A percentile compares a stretch with the other conserved stretches of the same genome.
Evolutionary conservation across 2,113 vertebrate species (phyloP).

Genomic region (Ameiurus melas): DNA sequence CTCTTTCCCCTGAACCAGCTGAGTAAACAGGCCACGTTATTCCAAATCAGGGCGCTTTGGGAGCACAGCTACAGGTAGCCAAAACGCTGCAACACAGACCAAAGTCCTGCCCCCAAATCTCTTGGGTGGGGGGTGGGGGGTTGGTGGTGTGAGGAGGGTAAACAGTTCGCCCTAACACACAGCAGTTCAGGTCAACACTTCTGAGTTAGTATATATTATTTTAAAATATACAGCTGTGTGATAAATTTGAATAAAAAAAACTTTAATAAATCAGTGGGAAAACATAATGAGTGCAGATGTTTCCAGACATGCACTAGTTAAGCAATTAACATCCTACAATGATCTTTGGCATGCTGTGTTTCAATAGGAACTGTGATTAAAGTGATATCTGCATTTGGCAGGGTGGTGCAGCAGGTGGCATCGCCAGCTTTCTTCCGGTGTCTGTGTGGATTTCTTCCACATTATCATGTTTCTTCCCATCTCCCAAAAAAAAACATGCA

Average conservation of each 20-base stretch:
- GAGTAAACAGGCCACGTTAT: constrained; percentile 80
- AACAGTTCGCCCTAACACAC: constrained; percentile 15
- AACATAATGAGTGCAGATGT: neutral
- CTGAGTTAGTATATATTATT: neutral
- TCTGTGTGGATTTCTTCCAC: neutral
- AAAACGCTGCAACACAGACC: constrained; percentile 38
- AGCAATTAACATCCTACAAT: neutral
- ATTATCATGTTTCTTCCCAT: neutral
- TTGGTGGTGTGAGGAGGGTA: neutral
- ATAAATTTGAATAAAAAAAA: neutral
- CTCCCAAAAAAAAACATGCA: neutral
- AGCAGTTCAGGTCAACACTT: neutral
- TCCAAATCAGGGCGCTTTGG: constrained; percentile 55
- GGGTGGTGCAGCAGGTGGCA: neutral
- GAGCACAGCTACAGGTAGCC: constrained; percentile 66
- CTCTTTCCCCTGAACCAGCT: constrained; percentile 85
- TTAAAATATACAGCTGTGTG: neutral
- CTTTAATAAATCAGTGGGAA: neutral
- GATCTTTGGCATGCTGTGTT: neutral
- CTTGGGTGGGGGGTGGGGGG: neutral
- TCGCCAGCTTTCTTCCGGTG: neutral
- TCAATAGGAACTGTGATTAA: neutral
- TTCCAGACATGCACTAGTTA: neutral
- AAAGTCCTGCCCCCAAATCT: constrained; percentile 40
- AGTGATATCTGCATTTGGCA: no score